phyloP scores from a whole-genome alignment of 2,113 vertebrate species.

The Oenanthe oenanthe region DNA sequence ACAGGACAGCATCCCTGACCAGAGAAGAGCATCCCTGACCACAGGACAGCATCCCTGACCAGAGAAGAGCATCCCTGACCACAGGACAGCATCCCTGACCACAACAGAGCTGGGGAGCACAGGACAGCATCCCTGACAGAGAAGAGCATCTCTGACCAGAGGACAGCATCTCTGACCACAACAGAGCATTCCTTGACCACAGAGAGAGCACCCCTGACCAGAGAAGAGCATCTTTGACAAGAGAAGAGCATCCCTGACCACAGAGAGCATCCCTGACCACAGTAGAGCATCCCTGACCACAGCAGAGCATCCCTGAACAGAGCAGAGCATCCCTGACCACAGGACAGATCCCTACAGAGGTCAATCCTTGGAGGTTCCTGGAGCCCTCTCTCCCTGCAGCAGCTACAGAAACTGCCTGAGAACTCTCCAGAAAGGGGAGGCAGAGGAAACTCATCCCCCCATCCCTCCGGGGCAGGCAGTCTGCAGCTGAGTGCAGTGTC shows the following conservation, averaged over 20 bases:
- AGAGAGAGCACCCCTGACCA: fast-evolving
- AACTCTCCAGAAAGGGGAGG: neutral
- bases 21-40: fast-evolving
- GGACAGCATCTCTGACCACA: fast-evolving
- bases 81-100: fast-evolving
- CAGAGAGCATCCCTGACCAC: fast-evolving
- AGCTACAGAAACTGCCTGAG: neutral
- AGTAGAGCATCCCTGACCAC: fast-evolving
- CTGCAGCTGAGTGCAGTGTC: neutral
- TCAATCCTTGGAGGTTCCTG: fast-evolving
- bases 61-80: neutral
- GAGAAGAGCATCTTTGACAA: too few relatives aligned
- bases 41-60: neutral
- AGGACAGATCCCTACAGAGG: fast-evolving
- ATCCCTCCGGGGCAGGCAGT: neutral
- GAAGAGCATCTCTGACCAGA: fast-evolving
- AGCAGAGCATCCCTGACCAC: neutral
- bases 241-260: fast-evolving
- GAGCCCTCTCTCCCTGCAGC: neutral
- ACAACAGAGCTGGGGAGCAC: too few relatives aligned
- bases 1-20: neutral
- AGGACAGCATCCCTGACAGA: neutral
- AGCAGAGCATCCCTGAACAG: neutral
- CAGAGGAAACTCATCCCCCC: neutral
- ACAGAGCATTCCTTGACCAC: neutral